A percentile compares a stretch with the other conserved stretches of the same genome.
phyloP scores from a whole-genome alignment of 2,113 vertebrate species.

The Galbula dea region DNA sequence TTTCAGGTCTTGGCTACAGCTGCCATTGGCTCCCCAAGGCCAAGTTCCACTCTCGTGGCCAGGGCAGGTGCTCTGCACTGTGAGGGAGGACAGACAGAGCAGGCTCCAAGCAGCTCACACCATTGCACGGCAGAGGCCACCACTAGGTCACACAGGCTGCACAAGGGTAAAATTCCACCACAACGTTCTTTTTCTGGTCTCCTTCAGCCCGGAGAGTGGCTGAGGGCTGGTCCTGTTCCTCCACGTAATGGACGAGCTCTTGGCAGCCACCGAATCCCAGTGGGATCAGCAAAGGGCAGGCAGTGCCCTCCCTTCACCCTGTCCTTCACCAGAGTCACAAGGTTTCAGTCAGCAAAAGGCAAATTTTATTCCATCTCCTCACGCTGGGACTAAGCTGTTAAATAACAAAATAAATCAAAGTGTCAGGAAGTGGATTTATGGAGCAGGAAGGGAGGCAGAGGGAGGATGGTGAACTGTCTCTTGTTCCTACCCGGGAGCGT shows the following conservation, averaged over 20 bases:
- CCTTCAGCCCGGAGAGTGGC: rapidly evolving
- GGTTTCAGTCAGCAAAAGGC: background rate
- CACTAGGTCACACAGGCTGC: rapidly evolving
- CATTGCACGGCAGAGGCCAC: background rate
- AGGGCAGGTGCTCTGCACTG: background rate
- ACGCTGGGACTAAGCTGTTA: background rate
- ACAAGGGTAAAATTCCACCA: background rate
- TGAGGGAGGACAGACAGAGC: background rate
- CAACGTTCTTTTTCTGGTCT: rapidly evolving
- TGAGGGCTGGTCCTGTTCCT: background rate
- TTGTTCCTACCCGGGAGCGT: rapidly evolving
- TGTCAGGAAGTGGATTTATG: rapidly evolving
- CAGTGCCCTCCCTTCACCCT: background rate
- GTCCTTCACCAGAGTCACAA: background rate
- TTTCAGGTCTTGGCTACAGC: background rate
- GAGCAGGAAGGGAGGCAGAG: background rate
- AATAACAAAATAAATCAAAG: background rate
- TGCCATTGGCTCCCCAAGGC: rapidly evolving
- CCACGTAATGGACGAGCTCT: background rate
- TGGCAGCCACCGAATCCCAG: background rate
- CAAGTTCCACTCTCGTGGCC: background rate
- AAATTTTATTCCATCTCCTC: background rate
- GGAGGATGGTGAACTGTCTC: background rate
- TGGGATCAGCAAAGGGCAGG: background rate
- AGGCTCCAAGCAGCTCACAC: background rate